Conservation (phyloP, 2,888 invertebrate genomes). For the Villa cingulata region DNA sequence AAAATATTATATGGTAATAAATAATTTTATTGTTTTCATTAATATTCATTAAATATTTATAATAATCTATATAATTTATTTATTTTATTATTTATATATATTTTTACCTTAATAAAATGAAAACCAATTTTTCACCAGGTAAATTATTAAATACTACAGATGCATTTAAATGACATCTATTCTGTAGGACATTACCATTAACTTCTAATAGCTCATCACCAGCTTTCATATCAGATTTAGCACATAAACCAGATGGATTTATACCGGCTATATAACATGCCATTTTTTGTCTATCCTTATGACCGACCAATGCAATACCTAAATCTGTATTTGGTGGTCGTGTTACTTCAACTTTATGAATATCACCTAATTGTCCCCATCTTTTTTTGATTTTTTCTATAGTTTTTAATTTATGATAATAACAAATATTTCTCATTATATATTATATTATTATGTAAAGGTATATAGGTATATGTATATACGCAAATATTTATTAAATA, state of each 20-base stretch:
- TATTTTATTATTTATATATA: too few species aligned
- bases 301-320: slow-evolving; percentile 87
- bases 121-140: slow-evolving; percentile 66
- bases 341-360: slow-evolving; percentile 49
- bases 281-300: slow-evolving; percentile 87
- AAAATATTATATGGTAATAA: not conserved
- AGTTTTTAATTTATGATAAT: too few species aligned
- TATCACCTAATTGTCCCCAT: slow-evolving; percentile 69
- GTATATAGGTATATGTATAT: too few species aligned
- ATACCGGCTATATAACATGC: slow-evolving; percentile 95
- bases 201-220: slow-evolving; percentile 95
- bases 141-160: slow-evolving; percentile 90
- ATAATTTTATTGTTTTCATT: too few species aligned
- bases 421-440: not conserved
- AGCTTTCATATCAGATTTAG: slow-evolving; percentile 59
- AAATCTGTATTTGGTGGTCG: slow-evolving; percentile 63
- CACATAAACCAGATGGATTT: slow-evolving; percentile 73
- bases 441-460: not conserved
- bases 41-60: too few species aligned
- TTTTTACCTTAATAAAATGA: slow-evolving; percentile 68
- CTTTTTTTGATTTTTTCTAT: slow-evolving; percentile 88
- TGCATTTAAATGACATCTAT: slow-evolving; percentile 91
- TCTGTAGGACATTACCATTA: slow-evolving; percentile 86
- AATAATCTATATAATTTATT: too few species aligned
- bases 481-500: not conserved